A percentile compares a stretch with the other conserved stretches of the same genome.
Evolutionary conservation across 2,113 vertebrate genomes (phyloP).

Genomic region (Microtus pennsylvanicus): DNA sequence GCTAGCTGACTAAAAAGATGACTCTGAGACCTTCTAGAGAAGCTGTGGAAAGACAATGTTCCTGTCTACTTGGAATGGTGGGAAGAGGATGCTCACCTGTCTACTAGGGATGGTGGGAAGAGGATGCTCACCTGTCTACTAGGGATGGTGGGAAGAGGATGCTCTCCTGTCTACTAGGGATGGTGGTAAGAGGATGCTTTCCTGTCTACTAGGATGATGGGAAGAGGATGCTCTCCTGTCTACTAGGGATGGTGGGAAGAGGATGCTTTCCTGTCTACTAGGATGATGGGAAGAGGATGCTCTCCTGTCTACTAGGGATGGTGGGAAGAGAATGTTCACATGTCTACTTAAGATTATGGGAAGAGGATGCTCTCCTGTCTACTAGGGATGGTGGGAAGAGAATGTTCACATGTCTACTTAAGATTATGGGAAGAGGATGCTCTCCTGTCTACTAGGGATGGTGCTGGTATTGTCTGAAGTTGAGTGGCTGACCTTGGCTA

Average conservation of each 20-base stretch:
- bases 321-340: background rate
- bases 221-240: background rate
- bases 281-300: background rate
- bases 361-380: background rate
- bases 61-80: too few relatives aligned
- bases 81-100: too few relatives aligned
- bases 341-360: background rate
- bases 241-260: background rate
- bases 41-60: accelerated
- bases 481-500: background rate
- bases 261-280: background rate
- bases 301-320: background rate
- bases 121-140: background rate
- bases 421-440: too few relatives aligned
- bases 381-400: background rate
- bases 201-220: background rate
- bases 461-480: accelerated
- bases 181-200: background rate
- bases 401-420: too few relatives aligned
- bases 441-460: background rate
- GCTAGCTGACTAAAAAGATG: background rate
- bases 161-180: background rate
- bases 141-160: too few relatives aligned
- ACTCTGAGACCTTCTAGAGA: background rate
- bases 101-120: too few relatives aligned